These are phyloP conservation scores for Eristalis intricaria DNA, from an alignment of 2,888 invertebrate genomes.

Conservation along the genomic window DNA sequence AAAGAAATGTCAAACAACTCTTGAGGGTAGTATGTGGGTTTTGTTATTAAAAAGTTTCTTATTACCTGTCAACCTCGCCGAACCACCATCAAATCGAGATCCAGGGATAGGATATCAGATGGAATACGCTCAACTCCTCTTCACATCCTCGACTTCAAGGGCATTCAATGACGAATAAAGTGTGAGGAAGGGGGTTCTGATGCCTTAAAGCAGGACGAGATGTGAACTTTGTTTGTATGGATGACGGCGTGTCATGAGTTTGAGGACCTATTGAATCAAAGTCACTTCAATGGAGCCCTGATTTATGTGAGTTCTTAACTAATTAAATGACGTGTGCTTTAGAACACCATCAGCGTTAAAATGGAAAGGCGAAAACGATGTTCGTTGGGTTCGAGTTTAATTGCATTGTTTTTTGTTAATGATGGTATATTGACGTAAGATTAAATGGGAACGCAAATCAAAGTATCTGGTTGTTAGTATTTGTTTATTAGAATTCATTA, in stretches of 20 bases:
- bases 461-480: no score
- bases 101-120: neutral
- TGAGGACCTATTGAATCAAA: neutral
- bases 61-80: neutral
- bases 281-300: neutral
- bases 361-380: neutral
- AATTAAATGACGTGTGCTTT: neutral
- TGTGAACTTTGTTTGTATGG: neutral
- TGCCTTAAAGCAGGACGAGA: neutral
- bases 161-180: neutral
- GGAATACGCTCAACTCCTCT: neutral
- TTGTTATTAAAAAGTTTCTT: neutral
- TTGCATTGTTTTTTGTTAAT: no score
- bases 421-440: no score
- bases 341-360: neutral
- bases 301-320: neutral
- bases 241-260: neutral
- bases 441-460: no score
- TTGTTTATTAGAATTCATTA: no score
- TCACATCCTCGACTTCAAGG: neutral
- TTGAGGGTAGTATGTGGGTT: neutral
- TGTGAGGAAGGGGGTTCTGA: neutral
- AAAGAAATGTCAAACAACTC: neutral
- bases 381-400: neutral
- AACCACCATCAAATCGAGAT: neutral